Base-by-base conservation (phyloP, 2,888 invertebrate species). In the Noctua comes region DNA sequence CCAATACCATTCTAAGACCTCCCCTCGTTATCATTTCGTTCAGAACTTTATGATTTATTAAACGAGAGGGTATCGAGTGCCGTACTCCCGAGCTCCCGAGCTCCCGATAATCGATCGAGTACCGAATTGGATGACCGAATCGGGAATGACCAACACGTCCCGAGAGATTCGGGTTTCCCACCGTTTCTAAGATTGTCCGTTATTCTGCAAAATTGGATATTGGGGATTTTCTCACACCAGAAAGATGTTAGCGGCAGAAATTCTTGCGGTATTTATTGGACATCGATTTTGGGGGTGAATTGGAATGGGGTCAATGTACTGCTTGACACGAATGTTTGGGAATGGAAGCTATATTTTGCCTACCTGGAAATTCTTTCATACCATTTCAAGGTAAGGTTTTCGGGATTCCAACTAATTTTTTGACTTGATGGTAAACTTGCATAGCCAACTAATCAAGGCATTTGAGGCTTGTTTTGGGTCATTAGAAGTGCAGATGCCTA, bases 201-300 rank as follows among this genome's bases (percentile, higher is more conserved):
- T 83, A 84, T 83, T 82, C 74, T 79, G 69, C 59, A 73, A 70
- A 85, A 86, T 88, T 83, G 79, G 78, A 82, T 83, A 75, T 81
- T 77, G 69, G 43, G 71, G 73, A 75, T 71, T 75, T 59, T 74
- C 40, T 27, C 62, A 71, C 62, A 73, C 72, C 68, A 70, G 46
- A 62, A 74, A 73, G 57, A 83, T 85, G 69, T 76, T 74, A 31
- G 54, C 62, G 65, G 57, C n/a, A 27, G 46, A 82, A 73, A 31
- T 78, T 54, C 43, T 68, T 82, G 43, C 16, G 54, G 70, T 69
- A 43, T 66, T 75, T 77, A 73, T 84, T 82, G 31, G 24, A 18
- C 24, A 81, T 82, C 72, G 74, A 86, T 86, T 82, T 82, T 54
- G 8, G 31, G 43, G 40, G 31, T 79, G 59, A 59, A 46, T 84